Percentiles rank a stretch among this genome's conserved stretches.
These are phyloP conservation scores for Lithophane semibrunnea DNA, from an alignment of 2,888 invertebrate species.

Conservation along the genomic window DNA sequence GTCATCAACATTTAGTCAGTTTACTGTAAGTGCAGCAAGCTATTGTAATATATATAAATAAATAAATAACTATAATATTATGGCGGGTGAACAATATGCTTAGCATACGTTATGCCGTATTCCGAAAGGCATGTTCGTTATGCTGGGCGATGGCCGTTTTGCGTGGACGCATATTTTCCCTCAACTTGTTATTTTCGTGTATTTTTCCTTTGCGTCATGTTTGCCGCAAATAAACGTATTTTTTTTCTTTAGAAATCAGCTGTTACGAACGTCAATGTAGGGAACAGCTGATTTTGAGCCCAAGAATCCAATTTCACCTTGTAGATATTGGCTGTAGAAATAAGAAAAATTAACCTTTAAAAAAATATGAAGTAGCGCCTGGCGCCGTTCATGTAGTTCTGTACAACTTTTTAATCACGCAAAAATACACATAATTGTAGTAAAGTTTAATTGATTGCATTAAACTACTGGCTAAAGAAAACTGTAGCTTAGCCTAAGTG, in stretches of 20 bases:
- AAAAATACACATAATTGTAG: not conserved
- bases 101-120: constrained; percentile 17
- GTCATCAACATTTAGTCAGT: constrained; percentile 3
- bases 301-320: no score
- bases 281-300: no score
- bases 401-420: not conserved
- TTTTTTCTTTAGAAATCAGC: no score
- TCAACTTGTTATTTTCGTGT: no score
- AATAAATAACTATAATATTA: not conserved
- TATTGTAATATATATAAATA: no score
- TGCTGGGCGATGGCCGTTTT: no score
- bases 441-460: constrained; percentile 8
- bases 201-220: no score
- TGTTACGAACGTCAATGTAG: no score
- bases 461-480: not conserved
- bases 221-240: no score
- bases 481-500: not conserved
- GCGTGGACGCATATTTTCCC: no score
- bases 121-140: not conserved
- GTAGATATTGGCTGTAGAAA: not conserved
- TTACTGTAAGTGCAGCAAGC: no score
- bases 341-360: not conserved
- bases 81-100: not conserved
- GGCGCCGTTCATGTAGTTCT: not conserved
- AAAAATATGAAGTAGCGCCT: not conserved